A percentile compares a stretch with the other conserved stretches of the same genome.
Conservation (phyloP, 2,888 invertebrate species). For the Rhogogaster chlorosoma region DNA sequence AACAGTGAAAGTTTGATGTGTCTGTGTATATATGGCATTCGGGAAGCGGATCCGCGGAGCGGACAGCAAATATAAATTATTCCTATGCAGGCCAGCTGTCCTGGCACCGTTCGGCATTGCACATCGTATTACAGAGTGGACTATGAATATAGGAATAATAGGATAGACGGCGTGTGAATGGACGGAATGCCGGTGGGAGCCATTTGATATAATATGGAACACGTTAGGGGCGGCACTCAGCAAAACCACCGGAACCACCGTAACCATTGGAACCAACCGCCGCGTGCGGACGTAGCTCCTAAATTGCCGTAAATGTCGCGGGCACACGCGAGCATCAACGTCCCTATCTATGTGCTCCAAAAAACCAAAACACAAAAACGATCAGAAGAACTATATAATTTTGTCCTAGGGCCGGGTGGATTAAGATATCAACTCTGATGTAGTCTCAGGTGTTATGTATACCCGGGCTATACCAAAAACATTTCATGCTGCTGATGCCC, state of each 20-base stretch:
- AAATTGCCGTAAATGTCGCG: slow-evolving; percentile 46
- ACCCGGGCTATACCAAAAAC: not conserved
- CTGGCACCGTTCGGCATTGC: slow-evolving; percentile 42
- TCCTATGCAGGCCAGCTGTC: slow-evolving; percentile 44
- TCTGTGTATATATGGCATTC: not conserved
- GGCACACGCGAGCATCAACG: slow-evolving; percentile 45
- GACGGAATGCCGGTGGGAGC: slow-evolving; percentile 45
- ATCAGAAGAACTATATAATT: slow-evolving; percentile 15
- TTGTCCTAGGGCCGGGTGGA: not conserved
- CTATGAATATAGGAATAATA: slow-evolving; percentile 50
- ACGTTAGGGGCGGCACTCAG: slow-evolving; percentile 58
- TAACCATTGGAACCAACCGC: slow-evolving; percentile 52
- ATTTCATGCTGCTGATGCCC: not conserved
- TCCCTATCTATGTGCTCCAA: slow-evolving; percentile 1
- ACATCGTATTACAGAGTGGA: slow-evolving; percentile 41
- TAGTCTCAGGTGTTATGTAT: slow-evolving; percentile 6
- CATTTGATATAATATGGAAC: slow-evolving; percentile 59
- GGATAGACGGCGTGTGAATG: slow-evolving; percentile 50
- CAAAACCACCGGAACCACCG: slow-evolving; percentile 60
- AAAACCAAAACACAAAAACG: slow-evolving; percentile 1
- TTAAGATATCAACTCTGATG: slow-evolving; percentile 25
- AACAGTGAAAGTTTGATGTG: slow-evolving; percentile 5
- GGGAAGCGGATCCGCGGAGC: not conserved
- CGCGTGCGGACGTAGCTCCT: slow-evolving; percentile 47
- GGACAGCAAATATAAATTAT: slow-evolving; percentile 35